phyloP scores from a whole-genome alignment of 2,113 vertebrate genomes.

The Atlantisia rogersi region DNA sequence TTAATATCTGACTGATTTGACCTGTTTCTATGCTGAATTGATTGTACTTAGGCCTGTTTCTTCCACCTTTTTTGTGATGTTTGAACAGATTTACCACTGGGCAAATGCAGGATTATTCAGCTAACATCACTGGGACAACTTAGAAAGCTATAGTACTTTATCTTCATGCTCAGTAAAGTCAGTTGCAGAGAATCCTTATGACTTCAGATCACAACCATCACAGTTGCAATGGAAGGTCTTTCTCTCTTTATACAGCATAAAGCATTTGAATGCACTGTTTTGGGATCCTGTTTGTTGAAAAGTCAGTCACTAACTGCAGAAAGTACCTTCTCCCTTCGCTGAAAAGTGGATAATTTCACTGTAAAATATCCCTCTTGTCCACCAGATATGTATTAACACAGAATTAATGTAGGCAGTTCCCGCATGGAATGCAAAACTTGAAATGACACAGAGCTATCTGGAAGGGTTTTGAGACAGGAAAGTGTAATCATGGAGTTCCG shows the following conservation, averaged over 20 bases:
- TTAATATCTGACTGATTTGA: not conserved
- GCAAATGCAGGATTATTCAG: not conserved
- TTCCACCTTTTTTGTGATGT: not conserved
- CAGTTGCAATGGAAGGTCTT: not conserved
- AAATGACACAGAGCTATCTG: not conserved
- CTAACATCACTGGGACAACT: not conserved
- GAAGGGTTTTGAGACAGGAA: not conserved
- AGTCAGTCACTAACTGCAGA: not conserved
- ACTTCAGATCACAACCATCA: not conserved
- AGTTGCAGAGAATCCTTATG: not conserved
- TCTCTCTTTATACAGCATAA: not conserved
- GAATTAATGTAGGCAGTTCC: not conserved
- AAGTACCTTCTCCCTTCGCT: not conserved
- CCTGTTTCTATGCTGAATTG: not conserved
- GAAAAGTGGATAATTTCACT: constrained; percentile 23
- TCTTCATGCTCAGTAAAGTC: not conserved
- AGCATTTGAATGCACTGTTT: not conserved
- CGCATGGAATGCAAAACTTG: not conserved
- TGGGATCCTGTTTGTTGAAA: not conserved
- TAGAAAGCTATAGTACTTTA: not conserved
- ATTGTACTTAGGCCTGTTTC: not conserved
- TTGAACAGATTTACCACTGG: not conserved
- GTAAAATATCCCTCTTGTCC: not conserved
- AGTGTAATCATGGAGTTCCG: constrained; percentile 15
- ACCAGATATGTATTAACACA: constrained; percentile 1